Evolutionary conservation across 2,888 invertebrate genomes (phyloP), one percentile per base, ranked within the genome.

Genomic region (Cybosia mesomella): DNA sequence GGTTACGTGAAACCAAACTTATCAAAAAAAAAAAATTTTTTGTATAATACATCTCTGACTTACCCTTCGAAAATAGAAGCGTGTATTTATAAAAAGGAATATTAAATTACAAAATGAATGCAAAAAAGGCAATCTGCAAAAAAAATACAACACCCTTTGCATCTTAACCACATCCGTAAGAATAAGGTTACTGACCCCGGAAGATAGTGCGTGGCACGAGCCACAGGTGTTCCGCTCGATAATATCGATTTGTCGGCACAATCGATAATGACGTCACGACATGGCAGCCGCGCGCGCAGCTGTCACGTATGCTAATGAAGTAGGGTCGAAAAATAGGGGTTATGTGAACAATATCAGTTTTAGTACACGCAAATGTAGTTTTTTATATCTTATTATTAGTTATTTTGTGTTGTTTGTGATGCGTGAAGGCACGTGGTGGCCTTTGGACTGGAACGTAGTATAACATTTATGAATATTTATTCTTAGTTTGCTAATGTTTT

Each of bases 211-310:
- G 70, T 76, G 86, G 87, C 92, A 90, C 91, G 90, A 79, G 91
- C 85, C 82, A 92, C 93, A 94, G 94, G 93, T 94, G 94, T 87
- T 81, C 43, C 85, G 91, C 73, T 94, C 93, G 92, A 94, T 93
- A 89, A 66, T 81, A 92, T 93, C 92, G 93, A 91, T 91, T 76
- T 77, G 68, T 61, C 62, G 74, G 72, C 80, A 84, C 89, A 87
- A 93, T 93, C 93, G 90, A 93, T 92, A 85, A 83, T 93, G 92
- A 93, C 94, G 94, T 94, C 93, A 94, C 75, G 87, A 85, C 67
- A 88, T 89, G 88, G 87, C 88, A 83, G 83, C 81, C 75, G 89
- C 89, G 84, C 79, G 85, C 89, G 94, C 94, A 94, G 93, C 94
- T 94, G 94, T 85, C 88, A 84, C 87, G 77, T 84, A 88, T 87